Evolutionary conservation across 1,140 invertebrate species (phyloP), one percentile per base, ranked within the genome.

Genomic region (Drosophila paulistorum): DNA sequence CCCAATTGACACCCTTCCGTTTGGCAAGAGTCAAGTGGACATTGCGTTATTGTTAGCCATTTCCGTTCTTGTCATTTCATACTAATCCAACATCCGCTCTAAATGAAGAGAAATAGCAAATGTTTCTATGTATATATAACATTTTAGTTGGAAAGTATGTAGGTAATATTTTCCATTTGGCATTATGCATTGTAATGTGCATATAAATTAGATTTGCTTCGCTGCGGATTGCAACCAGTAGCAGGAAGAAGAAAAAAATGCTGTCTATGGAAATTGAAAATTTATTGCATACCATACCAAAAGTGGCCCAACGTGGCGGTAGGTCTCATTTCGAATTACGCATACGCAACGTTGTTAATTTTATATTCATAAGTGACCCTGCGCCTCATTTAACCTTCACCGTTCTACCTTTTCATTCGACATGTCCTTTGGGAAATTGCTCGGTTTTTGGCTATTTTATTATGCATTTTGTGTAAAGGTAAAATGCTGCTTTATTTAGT

Each of bases 271-370:
- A 86, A 81, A 85, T 85, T 85, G 82, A 74, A 86, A 85, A 85
- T 86, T 78, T 85, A 85, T 85, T 85, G 74, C 81, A 71, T 54
- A 80, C 60, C 17, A 64, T 61, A 45, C 39, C 30, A 39, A 58
- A 39, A 54, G n/a, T 48, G 65, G 48, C 42, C 61, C 65, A 20
- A 33, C 23, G 45, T 23, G 20, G 11, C 4, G 37, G 37, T n/a
- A 4, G 71, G 9, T 66, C 77, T 78, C 63, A 73, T 73, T 74
- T 30, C 59, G 55, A 78, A 86, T 82, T 82, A 86, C 79, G 83
- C 68, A 86, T 83, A 86, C 83, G 83, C 83, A 87, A 23, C 69
- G 83, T 83, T 83, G 84, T 83, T 86, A 86, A 86, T 86, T 83
- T 79, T 72, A 87, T 82, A 86, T 83, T 87, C 83, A 71, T 77